These are phyloP conservation scores for Hippocampus kuda DNA, from an alignment of 2,797 vertebrate genomes.

Conservation along the genomic window DNA sequence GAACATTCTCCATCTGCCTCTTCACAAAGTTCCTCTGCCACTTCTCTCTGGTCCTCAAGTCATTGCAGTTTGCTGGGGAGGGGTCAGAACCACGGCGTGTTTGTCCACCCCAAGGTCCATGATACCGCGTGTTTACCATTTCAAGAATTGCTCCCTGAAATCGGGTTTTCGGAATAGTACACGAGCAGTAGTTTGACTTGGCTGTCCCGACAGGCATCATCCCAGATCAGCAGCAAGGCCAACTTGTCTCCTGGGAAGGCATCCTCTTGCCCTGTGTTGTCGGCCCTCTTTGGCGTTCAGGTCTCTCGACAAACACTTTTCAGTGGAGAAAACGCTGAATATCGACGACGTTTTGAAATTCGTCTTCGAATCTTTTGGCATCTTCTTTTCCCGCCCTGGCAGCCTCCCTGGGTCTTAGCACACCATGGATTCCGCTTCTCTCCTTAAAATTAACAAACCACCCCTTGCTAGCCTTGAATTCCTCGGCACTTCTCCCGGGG, in stretches of 20 bases:
- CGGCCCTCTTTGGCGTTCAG: background rate
- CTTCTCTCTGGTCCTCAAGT: background rate
- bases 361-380: background rate
- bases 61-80: background rate
- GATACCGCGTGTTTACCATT: background rate
- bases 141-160: background rate
- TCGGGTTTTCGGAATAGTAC: background rate
- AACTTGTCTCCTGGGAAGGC: background rate
- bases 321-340: background rate
- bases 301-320: background rate
- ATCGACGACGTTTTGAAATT: background rate
- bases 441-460: constrained; percentile 6
- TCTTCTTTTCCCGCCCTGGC: background rate
- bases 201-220: background rate
- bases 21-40: background rate
- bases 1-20: background rate
- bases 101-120: no score
- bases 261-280: background rate
- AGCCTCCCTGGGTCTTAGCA: background rate
- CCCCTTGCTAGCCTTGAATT: constrained; percentile 3
- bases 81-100: background rate
- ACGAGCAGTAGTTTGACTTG: background rate
- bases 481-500: background rate
- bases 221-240: background rate
- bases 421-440: constrained; percentile 2